Percentiles rank a stretch among this genome's conserved stretches.
Conservation (phyloP, 2,797 vertebrate genomes). For the Brotula barbata region DNA sequence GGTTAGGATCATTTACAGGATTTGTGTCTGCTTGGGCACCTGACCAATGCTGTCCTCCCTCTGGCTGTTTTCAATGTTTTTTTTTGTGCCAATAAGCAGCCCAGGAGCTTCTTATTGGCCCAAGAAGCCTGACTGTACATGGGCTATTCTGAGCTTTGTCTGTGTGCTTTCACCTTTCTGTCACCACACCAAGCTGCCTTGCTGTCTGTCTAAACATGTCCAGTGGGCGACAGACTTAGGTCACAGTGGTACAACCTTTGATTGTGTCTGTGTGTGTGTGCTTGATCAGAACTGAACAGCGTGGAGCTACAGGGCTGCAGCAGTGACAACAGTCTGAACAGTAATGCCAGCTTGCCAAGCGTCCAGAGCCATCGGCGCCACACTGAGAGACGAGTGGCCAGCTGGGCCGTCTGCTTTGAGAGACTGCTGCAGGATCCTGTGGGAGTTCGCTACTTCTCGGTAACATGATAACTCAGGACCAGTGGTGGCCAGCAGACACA, state of each 20-base stretch:
- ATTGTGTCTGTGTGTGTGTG: slow-evolving; percentile 4
- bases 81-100: slow-evolving; percentile 52
- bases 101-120: slow-evolving; percentile 19
- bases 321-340: slow-evolving; percentile 95
- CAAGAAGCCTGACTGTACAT: no score
- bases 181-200: slow-evolving; percentile 24
- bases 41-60: slow-evolving; percentile 49
- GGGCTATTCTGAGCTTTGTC: slow-evolving; percentile 34
- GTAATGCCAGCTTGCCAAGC: slow-evolving; percentile 96
- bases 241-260: background rate
- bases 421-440: slow-evolving; percentile 94
- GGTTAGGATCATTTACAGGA: slow-evolving; percentile 46
- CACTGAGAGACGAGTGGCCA: slow-evolving; percentile 90
- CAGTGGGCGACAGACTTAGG: background rate
- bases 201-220: slow-evolving; percentile 6
- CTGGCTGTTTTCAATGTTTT: slow-evolving; percentile 52
- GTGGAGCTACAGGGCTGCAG: slow-evolving; percentile 91
- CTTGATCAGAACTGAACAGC: slow-evolving; percentile 87
- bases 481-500: background rate
- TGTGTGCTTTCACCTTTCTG: slow-evolving; percentile 2
- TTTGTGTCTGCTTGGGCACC: slow-evolving; percentile 45
- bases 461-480: slow-evolving; percentile 65
- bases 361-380: slow-evolving; percentile 93
- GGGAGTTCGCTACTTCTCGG: slow-evolving; percentile 94
- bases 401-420: slow-evolving; percentile 97